These are phyloP conservation scores for Colletes gigas DNA, from an alignment of 1,140 invertebrate genomes.

Conservation along the genomic window DNA sequence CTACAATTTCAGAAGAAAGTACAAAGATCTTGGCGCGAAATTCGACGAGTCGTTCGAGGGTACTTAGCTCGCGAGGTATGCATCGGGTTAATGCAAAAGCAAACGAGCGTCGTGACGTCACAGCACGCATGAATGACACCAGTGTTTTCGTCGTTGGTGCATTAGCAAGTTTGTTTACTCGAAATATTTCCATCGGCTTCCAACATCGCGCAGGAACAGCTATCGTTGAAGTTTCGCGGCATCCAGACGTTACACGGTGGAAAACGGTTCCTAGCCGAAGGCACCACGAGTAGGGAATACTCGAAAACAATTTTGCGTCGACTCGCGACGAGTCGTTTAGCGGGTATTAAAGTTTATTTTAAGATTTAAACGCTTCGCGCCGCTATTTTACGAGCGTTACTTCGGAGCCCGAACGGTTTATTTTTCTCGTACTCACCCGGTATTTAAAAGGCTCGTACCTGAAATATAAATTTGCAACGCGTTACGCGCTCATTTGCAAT, in stretches of 20 bases:
- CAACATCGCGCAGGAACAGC: neutral
- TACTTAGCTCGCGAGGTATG: conserved; percentile 35
- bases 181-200: conserved; percentile 12
- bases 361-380: no score
- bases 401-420: no score
- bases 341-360: no score
- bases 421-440: no score
- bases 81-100: conserved; percentile 34
- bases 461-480: no score
- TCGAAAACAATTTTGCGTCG: neutral
- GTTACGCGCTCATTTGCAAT: no score
- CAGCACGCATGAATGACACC: conserved; percentile 7
- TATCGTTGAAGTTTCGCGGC: neutral
- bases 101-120: conserved; percentile 24
- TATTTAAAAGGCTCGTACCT: no score
- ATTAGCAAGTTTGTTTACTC: neutral
- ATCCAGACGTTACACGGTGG: neutral
- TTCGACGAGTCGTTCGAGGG: conserved; percentile 33
- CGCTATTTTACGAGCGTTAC: no score
- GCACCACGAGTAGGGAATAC: neutral
- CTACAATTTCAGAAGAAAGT: neutral
- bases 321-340: no score
- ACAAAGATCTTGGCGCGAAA: conserved; percentile 19
- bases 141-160: neutral
- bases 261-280: neutral